These are phyloP conservation scores for Lophura nycthemera DNA, from an alignment of 2,113 vertebrate species.

Conservation along the genomic window DNA sequence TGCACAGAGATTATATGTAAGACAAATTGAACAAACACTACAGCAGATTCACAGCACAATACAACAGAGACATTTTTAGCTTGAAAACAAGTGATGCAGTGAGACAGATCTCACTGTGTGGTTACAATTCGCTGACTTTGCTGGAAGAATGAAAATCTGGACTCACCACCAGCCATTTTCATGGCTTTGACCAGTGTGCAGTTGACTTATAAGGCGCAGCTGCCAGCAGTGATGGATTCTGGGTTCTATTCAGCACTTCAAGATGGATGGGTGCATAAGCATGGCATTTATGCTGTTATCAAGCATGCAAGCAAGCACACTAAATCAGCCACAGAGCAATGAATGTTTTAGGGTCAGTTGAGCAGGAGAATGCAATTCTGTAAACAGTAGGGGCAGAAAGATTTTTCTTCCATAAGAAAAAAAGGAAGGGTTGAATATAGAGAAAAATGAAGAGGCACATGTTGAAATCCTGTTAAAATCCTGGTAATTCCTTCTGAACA, in stretches of 20 bases:
- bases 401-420: not conserved
- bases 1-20: not conserved
- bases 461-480: not conserved
- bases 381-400: not conserved
- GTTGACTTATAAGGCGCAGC: not conserved
- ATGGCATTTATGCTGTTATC: not conserved
- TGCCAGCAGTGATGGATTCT: not conserved
- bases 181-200: not conserved
- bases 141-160: not conserved
- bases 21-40: not conserved
- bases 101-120: not conserved
- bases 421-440: rapidly evolving
- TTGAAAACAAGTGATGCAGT: not conserved
- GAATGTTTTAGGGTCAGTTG: not conserved
- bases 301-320: not conserved
- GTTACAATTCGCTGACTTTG: not conserved
- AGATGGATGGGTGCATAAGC: not conserved
- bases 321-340: not conserved
- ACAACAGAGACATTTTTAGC: not conserved
- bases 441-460: not conserved
- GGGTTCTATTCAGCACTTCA: not conserved
- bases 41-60: not conserved
- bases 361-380: not conserved
- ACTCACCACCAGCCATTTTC: not conserved
- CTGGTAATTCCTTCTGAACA: not conserved